Evolutionary conservation across 2,888 invertebrate species (phyloP).

Genomic region (Drosophila meridionalis): DNA sequence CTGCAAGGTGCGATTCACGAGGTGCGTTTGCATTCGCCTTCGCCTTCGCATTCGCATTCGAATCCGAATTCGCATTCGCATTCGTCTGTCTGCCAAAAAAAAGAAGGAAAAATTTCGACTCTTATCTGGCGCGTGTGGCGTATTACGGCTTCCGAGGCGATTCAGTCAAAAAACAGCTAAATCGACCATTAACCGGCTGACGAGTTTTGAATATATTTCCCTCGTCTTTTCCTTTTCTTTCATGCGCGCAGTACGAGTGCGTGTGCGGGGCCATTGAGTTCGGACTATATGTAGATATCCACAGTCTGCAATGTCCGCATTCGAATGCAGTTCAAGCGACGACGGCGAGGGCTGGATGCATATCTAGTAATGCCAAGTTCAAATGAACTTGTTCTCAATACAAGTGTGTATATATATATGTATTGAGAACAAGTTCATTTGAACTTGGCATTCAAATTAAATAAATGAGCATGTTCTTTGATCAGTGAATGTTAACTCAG

Average conservation of each 20-base stretch:
- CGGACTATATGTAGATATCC: slow-evolving; percentile 20
- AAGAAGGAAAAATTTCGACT: slow-evolving; percentile 51
- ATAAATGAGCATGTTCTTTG: neutral
- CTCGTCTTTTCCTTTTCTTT: slow-evolving; percentile 11
- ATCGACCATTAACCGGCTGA: slow-evolving; percentile 69
- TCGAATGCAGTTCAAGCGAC: slow-evolving; percentile 23
- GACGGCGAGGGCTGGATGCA: slow-evolving; percentile 3
- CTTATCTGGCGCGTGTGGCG: slow-evolving; percentile 62
- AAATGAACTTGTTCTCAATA: neutral
- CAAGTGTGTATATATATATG: neutral
- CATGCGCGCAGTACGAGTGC: neutral
- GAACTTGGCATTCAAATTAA: neutral
- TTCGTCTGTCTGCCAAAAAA: slow-evolving; percentile 28
- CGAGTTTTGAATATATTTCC: neutral
- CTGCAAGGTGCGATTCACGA: slow-evolving; percentile 8
- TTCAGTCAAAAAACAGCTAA: slow-evolving; percentile 71
- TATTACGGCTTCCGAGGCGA: slow-evolving; percentile 21
- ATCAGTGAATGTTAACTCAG: neutral
- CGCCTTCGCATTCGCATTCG: slow-evolving; percentile 3
- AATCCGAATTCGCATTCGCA: slow-evolving; percentile 2
- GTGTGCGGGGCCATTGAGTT: slow-evolving; percentile 42
- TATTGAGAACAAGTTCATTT: neutral
- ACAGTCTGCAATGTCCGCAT: slow-evolving; percentile 30
- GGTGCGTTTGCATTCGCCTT: slow-evolving; percentile 13
- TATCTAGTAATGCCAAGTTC: neutral